Evolutionary conservation across 2,888 invertebrate species (phyloP).

Genomic region (Tineola bisselliella): DNA sequence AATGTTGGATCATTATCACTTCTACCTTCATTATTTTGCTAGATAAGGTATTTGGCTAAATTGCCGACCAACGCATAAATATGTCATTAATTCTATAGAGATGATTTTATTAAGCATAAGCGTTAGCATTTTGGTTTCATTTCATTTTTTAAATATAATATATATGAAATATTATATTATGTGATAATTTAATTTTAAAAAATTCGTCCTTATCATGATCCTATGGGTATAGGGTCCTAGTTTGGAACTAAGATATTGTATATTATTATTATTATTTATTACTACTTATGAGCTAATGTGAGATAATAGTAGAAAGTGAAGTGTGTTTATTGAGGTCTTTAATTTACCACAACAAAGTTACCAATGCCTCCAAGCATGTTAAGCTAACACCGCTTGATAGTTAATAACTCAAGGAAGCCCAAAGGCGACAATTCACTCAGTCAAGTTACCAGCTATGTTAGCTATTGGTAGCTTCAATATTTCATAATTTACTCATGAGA

Average conservation of each 20-base stretch:
- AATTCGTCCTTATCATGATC: too few relatives aligned
- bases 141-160: too few relatives aligned
- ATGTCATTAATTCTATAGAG: too few relatives aligned
- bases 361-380: background rate
- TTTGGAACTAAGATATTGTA: too few relatives aligned
- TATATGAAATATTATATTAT: too few relatives aligned
- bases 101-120: too few relatives aligned
- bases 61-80: background rate
- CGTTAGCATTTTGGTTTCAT: too few relatives aligned
- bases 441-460: background rate
- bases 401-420: background rate
- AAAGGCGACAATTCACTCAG: background rate
- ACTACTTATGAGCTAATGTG: too few relatives aligned
- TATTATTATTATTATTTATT: too few relatives aligned
- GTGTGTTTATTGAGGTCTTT: background rate
- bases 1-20: constrained; percentile 11
- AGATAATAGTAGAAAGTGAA: background rate
- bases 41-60: background rate
- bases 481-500: background rate
- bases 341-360: background rate
- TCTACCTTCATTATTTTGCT: constrained; percentile 9
- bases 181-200: too few relatives aligned
- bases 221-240: too few relatives aligned
- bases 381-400: background rate
- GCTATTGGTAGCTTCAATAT: background rate